Conservation (phyloP, 1,140 invertebrate species). For the Chironomus striatipennis region DNA sequence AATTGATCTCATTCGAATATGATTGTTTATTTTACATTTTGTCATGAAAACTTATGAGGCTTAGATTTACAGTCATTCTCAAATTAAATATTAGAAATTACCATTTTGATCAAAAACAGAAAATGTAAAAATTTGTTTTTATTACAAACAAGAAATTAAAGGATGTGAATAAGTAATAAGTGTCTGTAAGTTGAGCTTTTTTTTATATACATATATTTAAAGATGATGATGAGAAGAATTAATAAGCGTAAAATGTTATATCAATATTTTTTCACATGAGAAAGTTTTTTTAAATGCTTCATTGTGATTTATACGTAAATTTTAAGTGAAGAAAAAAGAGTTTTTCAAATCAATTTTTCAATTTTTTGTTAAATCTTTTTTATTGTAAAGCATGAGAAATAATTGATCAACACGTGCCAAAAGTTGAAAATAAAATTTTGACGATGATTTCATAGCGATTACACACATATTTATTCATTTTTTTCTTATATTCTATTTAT, state of each 20-base stretch:
- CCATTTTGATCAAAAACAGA: neutral
- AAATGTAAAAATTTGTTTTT: neutral
- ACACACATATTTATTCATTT: neutral
- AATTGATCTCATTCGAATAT: neutral
- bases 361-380: neutral
- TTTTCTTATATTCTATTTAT: neutral
- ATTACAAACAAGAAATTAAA: neutral
- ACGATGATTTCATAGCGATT: neutral
- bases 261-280: neutral
- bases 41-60: too few relatives aligned
- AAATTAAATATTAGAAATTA: neutral
- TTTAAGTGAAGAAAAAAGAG: neutral
- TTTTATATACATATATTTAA: neutral
- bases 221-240: neutral
- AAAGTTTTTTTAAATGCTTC: neutral
- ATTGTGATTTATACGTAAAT: neutral
- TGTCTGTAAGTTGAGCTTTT: neutral
- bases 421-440: neutral
- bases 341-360: neutral
- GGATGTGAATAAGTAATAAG: neutral
- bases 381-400: neutral
- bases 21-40: too few relatives aligned
- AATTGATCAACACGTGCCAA: constrained; percentile 7
- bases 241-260: neutral
- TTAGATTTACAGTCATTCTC: too few relatives aligned